Base-by-base conservation (phyloP, 2,797 vertebrate species). In the Lutjanus argentimaculatus region DNA sequence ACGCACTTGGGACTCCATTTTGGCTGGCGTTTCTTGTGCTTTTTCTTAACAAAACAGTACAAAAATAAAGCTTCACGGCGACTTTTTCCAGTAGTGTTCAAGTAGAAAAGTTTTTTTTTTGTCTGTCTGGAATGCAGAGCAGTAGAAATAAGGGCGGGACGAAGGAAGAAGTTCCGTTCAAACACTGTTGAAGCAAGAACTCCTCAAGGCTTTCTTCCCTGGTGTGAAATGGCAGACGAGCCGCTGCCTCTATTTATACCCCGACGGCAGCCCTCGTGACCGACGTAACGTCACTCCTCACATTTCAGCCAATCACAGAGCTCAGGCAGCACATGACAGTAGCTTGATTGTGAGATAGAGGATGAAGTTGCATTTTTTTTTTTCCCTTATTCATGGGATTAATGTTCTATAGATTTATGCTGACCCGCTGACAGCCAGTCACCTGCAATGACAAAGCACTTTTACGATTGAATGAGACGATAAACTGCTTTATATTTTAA, bases 1-100 rank as follows among this genome's bases (percentile, higher is more conserved):
- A 75, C 97, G 96, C 68, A 97, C 88, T 85, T 97, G 96, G 67
- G 96, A 97, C 3, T 95, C 95, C 97, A 97, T 97, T 74, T 93
- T 85, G 10, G 88, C 90, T 86, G 92, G 43, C 7, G 63, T 80
- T 91, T 79, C 1, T 52, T 11, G 0, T 2, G 16, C 17, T 58
- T 87, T 93, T 92, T 88, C 11, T 89, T 86, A 90, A 66, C 73
- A 89, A 94, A 90, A 83, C 11, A 19, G 77, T 91, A 90, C 1
- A 90, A 93, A 92, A 93, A 90, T 87, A 92, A 6, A 91, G 70
- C 61, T 90, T 67, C 25, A 0, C 1, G 69, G 40, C 22, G 64
- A 78, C 10, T 64, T 72, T 46, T 48, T 14, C 71, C 19, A 21
- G 73, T 72, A 76, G 68, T 65, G 72, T 81, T 90, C 8, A 83